phyloP scores from a whole-genome alignment of 2,797 vertebrate genomes.

The Scarus forsteni region DNA sequence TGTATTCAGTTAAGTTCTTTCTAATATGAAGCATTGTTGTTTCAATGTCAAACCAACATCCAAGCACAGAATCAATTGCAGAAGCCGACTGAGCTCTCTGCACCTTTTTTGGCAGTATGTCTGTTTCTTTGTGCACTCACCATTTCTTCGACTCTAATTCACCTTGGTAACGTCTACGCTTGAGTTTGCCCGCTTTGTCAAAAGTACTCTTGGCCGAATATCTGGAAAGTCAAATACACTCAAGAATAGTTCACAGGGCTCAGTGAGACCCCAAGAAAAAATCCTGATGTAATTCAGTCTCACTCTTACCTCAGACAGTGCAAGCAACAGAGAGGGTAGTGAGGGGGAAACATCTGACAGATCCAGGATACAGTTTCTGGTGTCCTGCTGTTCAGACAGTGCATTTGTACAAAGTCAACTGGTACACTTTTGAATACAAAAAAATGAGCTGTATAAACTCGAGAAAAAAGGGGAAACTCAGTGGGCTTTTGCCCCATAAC shows the following conservation, averaged over 20 bases:
- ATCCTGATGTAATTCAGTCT: conserved; percentile 71
- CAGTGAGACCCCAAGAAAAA: conserved; percentile 57
- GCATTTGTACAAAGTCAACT: conserved; percentile 24
- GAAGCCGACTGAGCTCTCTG: conserved; percentile 19
- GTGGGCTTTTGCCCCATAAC: no score
- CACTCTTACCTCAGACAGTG: conserved; percentile 57
- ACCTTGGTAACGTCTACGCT: conserved; percentile 37
- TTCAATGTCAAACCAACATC: conserved; percentile 6
- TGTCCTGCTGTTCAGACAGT: conserved; percentile 30
- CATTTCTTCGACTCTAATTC: conserved; percentile 56
- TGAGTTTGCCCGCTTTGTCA: conserved; percentile 52
- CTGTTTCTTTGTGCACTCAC: conserved; percentile 35
- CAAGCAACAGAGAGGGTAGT: conserved; percentile 39
- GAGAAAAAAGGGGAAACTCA: no score
- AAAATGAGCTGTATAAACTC: not conserved
- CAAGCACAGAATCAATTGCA: not conserved
- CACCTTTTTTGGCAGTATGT: conserved; percentile 14
- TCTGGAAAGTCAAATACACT: conserved; percentile 62
- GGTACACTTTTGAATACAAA: conserved; percentile 4
- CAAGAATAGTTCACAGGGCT: conserved; percentile 54
- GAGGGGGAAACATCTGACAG: conserved; percentile 15
- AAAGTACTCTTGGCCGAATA: conserved; percentile 67
- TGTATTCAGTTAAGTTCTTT: no score
- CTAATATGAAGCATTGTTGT: not conserved
- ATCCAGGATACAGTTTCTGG: not conserved